Conservation (phyloP, 2,888 invertebrate genomes). For the Rhopalosiphum nymphaeae region DNA sequence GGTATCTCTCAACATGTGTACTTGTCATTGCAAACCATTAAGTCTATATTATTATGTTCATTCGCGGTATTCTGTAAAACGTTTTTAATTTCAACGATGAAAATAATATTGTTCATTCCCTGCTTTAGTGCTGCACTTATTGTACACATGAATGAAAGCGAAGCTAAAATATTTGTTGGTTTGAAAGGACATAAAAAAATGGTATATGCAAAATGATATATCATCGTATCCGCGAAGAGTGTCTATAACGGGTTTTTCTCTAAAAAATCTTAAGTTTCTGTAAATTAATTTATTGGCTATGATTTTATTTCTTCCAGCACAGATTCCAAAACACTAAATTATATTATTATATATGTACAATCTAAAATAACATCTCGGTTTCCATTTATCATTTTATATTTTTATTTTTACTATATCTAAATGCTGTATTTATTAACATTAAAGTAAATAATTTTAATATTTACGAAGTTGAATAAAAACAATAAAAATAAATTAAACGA, state of each 20-base stretch:
- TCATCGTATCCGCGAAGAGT: background rate
- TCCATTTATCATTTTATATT: background rate
- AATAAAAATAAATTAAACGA: background rate
- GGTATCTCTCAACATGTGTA: background rate
- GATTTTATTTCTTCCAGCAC: background rate
- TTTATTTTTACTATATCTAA: background rate
- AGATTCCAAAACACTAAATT: background rate
- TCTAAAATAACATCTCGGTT: background rate
- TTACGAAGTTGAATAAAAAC: background rate
- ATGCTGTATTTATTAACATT: background rate
- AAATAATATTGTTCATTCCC: background rate
- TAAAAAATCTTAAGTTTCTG: background rate
- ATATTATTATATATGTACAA: background rate
- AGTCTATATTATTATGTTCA: background rate
- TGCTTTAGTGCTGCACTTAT: background rate
- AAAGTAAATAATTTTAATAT: background rate
- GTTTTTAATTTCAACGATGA: background rate
- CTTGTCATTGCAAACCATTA: background rate
- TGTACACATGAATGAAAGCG: background rate
- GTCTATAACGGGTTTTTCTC: background rate
- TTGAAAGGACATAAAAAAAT: background rate
- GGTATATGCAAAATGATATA: no score
- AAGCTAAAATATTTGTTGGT: background rate
- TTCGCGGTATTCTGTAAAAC: background rate
- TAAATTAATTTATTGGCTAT: background rate